phyloP scores from a whole-genome alignment of 2,797 vertebrate genomes.

The Anomalospiza imberbis region DNA sequence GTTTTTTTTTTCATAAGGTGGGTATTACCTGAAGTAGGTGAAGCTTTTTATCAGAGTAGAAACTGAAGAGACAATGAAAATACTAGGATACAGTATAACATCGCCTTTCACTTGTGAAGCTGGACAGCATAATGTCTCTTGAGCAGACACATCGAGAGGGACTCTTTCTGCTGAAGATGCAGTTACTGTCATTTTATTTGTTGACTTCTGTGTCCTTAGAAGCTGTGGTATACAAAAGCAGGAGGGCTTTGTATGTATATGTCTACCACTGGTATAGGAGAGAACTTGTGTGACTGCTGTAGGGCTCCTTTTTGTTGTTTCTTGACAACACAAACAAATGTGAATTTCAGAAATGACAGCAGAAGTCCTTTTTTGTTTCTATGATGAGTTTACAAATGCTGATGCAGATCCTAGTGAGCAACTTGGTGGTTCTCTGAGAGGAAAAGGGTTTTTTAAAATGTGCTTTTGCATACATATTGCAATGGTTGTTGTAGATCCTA shows the following conservation, averaged over 20 bases:
- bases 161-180: neutral
- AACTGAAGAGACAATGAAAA: neutral
- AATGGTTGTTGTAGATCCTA: neutral
- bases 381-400: neutral
- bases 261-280: neutral
- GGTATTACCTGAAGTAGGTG: neutral
- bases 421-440: neutral
- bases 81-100: neutral
- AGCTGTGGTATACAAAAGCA: neutral
- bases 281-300: neutral
- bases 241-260: neutral
- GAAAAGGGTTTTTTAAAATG: neutral
- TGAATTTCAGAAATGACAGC: neutral
- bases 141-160: neutral
- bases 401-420: neutral
- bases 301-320: neutral
- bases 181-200: neutral
- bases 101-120: neutral
- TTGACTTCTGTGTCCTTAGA: neutral
- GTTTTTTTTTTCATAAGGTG: accelerated
- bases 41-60: neutral
- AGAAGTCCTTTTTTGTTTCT: neutral
- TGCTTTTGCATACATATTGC: neutral
- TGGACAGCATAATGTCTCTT: neutral
- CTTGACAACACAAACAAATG: neutral